Base-by-base conservation (phyloP, 1,140 invertebrate species). In the Doryteuthis pealeii region DNA sequence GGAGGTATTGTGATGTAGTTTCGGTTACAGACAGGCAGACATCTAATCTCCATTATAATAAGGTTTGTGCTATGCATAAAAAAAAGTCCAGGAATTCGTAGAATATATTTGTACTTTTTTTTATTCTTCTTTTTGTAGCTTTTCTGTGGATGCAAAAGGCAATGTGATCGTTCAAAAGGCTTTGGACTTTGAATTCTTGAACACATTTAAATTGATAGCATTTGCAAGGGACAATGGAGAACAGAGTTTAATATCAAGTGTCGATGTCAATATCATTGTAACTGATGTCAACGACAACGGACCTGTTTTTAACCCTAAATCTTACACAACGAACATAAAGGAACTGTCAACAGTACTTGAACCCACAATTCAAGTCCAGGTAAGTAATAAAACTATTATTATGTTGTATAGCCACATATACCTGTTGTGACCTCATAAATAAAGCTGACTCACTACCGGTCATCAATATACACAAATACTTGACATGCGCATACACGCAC, bases 281-380 rank as follows among this genome's bases (percentile, higher is more conserved):
- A 68, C n/a, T 0, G 66, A 68, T 68, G 66, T 68, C 3, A 68
- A 68, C 30, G 66, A 68, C 2, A 68, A 68, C 30, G 66, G 66
- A 26, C 66, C 66, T 28, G 66, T 68, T 31, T 68, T 68, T 32
- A 26, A 31, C 6, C 3, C 22, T 8, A 26, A 68, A 31, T 5
- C 28, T 68, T 68, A 68, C 31, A 30, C 28, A 8, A 30, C 66
- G 1, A 18, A 68, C 3, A 33, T 68, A 33, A 28, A 18, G 1
- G 66, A 68, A 68, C 22, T 22, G 0, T 2, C 66, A 68, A 32
- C 66, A 14, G 18, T 31, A 4, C 22, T 68, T 18, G 22, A 68
- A 68, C 66, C 66, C 8, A 4, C 32, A 3, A 68, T 68, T 6
- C 26, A 0, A 32, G 12, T 68, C 28, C 31, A 26, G 2, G 66